Percentiles rank a stretch among this genome's conserved stretches.
These are phyloP conservation scores for Mobula hypostoma DNA, from an alignment of 2,113 vertebrate genomes.

Conservation along the genomic window DNA sequence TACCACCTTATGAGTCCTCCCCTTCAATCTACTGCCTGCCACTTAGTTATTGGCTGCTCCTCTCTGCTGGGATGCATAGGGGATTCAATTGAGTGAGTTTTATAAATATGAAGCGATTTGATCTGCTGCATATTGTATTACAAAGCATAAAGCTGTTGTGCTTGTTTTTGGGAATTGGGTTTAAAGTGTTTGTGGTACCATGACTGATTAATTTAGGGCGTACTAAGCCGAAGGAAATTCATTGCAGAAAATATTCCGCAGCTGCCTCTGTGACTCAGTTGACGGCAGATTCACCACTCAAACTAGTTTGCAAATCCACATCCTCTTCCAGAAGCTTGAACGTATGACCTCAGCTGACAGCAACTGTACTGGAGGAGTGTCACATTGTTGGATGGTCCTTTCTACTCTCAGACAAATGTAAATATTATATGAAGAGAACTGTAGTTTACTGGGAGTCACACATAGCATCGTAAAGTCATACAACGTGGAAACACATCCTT, in stretches of 20 bases:
- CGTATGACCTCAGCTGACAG: background rate
- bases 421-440: background rate
- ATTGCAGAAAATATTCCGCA: background rate
- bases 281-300: background rate
- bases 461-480: too few species aligned
- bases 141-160: background rate
- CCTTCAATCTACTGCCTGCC: background rate
- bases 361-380: background rate
- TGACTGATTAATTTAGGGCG: background rate
- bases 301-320: background rate
- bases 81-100: slow-evolving; percentile 2
- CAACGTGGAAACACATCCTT: too few species aligned
- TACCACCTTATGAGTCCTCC: background rate
- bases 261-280: background rate
- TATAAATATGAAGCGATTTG: background rate
- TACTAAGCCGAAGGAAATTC: background rate
- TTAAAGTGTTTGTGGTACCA: background rate
- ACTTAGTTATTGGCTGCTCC: background rate
- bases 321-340: background rate
- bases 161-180: background rate
- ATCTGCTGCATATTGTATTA: slow-evolving; percentile 4
- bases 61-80: background rate
- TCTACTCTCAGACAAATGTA: background rate
- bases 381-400: background rate
- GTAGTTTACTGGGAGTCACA: background rate